Evolutionary conservation across 2,888 invertebrate species (phyloP).

Genomic region (Sesia apiformis): DNA sequence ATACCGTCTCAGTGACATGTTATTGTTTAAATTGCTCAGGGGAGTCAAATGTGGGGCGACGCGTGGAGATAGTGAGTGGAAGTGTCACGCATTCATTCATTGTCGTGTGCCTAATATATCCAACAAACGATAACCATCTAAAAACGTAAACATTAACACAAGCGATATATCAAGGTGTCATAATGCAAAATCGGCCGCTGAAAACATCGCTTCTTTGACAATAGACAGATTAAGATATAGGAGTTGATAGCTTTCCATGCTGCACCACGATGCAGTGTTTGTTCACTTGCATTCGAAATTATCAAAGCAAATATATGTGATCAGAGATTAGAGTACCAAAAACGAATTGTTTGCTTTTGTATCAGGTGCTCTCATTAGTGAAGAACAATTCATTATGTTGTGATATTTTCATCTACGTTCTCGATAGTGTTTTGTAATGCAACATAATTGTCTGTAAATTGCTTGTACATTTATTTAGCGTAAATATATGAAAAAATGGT

Average conservation of each 20-base stretch:
- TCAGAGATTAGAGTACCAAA: too few species aligned
- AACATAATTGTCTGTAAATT: too few species aligned
- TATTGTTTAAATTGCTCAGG: constrained; percentile 17
- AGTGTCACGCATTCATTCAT: constrained; percentile 14
- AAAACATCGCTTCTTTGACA: constrained; percentile 12
- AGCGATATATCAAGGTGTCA: constrained; percentile 17
- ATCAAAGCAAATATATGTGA: too few species aligned
- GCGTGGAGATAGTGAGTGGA: constrained; percentile 13
- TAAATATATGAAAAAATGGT: too few species aligned
- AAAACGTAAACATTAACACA: constrained; percentile 16
- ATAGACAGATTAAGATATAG: constrained; percentile 14
- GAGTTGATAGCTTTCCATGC: constrained; percentile 5
- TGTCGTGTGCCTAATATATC: constrained; percentile 9
- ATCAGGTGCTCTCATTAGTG: too few species aligned
- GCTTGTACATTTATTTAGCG: background rate
- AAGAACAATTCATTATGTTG: too few species aligned
- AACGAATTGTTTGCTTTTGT: too few species aligned
- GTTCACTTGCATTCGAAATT: too few species aligned
- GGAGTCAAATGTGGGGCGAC: constrained; percentile 14
- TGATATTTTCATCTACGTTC: too few species aligned
- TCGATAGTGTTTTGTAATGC: too few species aligned
- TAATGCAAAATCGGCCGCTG: constrained; percentile 8
- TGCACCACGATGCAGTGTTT: too few species aligned
- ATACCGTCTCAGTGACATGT: constrained; percentile 16
- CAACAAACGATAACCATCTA: constrained; percentile 15